Evolutionary conservation across 1,140 invertebrate genomes (phyloP).

Genomic region (Metaphire vulgaris): DNA sequence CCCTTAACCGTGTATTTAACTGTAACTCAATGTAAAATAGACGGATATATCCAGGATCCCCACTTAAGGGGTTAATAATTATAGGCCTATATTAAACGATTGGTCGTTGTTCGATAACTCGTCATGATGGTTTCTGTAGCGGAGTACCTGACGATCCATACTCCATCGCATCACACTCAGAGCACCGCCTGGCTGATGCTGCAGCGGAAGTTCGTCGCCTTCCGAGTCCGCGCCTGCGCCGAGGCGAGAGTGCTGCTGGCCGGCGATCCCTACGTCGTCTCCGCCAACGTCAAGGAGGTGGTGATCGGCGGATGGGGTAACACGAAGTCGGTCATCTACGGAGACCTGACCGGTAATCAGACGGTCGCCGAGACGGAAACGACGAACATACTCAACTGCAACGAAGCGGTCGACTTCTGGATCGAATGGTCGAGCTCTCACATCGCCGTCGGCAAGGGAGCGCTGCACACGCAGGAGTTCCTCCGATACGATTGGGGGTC

Average conservation of each 20-base stretch:
- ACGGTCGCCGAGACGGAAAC: not conserved
- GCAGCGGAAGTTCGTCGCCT: not conserved
- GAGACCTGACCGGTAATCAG: not conserved
- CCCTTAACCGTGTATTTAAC: too few species aligned
- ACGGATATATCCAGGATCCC: too few species aligned
- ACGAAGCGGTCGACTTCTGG: not conserved
- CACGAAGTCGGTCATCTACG: conserved; percentile 4
- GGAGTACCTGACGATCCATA: not conserved
- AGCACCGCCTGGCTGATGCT: not conserved
- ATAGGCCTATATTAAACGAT: too few species aligned
- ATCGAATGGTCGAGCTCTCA: not conserved
- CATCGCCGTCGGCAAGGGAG: not conserved
- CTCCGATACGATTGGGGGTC: not conserved
- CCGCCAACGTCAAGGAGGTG: conserved; percentile 7
- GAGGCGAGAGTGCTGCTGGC: not conserved
- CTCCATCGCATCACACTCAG: conserved; percentile 1
- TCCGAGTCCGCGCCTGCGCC: not conserved
- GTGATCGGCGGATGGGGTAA: conserved; percentile 21
- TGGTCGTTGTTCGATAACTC: too few species aligned
- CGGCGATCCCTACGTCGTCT: not conserved
- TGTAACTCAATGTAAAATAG: too few species aligned
- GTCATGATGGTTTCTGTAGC: too few species aligned
- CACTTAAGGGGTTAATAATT: too few species aligned
- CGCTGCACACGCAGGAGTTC: not conserved
- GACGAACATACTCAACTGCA: not conserved